phyloP scores from a whole-genome alignment of 2,888 invertebrate species.

The Choristoneura rosaceana region DNA sequence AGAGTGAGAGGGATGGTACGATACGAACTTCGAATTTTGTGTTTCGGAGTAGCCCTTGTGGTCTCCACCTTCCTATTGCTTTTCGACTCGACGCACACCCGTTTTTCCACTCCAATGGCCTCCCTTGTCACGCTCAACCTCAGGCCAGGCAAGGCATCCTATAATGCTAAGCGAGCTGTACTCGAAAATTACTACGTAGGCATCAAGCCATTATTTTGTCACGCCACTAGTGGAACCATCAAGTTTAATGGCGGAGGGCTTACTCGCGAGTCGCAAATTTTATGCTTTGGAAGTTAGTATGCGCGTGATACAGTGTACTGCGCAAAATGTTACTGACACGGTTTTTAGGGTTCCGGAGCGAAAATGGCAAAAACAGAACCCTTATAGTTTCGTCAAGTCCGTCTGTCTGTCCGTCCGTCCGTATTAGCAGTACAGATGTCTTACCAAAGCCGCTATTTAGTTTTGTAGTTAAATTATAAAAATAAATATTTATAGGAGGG shows the following conservation, averaged over 20 bases:
- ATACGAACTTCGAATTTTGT: too few relatives aligned
- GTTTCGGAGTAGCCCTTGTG: too few relatives aligned
- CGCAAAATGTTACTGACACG: neutral
- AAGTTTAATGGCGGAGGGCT: constrained; percentile 21
- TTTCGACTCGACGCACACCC: constrained; percentile 52
- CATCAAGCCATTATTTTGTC: constrained; percentile 59
- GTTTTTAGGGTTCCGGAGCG: too few relatives aligned
- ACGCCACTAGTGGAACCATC: constrained; percentile 49
- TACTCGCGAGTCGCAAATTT: constrained; percentile 11
- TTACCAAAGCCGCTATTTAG: too few relatives aligned
- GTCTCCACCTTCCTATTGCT: constrained; percentile 44
- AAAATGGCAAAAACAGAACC: too few relatives aligned
- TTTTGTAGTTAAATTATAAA: too few relatives aligned
- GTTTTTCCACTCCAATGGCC: constrained; percentile 59
- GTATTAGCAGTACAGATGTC: too few relatives aligned
- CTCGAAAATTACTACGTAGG: constrained; percentile 37
- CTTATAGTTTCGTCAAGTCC: too few relatives aligned
- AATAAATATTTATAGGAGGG: too few relatives aligned
- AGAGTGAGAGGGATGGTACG: too few relatives aligned
- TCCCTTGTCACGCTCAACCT: constrained; percentile 48
- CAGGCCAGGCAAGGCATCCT: constrained; percentile 45
- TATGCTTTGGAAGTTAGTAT: constrained; percentile 26
- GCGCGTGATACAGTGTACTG: neutral
- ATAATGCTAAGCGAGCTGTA: constrained; percentile 55
- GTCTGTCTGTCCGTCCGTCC: too few relatives aligned